Evolutionary conservation across 2,113 vertebrate species (phyloP).

Genomic region (Alethe diademata): DNA sequence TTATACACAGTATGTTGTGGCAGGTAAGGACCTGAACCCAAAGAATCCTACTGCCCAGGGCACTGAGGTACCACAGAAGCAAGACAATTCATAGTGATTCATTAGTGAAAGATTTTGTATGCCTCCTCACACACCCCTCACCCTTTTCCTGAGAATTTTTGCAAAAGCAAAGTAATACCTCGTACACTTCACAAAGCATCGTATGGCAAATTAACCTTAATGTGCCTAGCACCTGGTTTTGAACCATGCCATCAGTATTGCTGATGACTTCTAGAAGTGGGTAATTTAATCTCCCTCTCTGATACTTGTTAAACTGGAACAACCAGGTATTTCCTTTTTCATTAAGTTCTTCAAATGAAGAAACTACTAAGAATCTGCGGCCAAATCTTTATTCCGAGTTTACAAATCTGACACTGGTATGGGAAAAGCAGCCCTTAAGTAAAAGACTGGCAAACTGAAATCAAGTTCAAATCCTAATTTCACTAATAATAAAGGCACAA

Average conservation of each 20-base stretch:
- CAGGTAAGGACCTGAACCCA: not conserved
- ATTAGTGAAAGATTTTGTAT: not conserved
- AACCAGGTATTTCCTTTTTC: not conserved
- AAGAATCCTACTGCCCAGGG: fast-evolving
- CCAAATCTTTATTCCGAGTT: not conserved
- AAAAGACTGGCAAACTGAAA: not conserved
- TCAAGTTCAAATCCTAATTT: not conserved
- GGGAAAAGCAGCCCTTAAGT: not conserved
- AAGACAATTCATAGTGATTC: no score
- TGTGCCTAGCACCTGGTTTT: not conserved
- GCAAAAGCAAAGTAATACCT: not conserved
- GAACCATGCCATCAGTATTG: fast-evolving
- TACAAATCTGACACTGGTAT: not conserved
- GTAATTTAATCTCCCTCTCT: not conserved
- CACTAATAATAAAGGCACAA: not conserved
- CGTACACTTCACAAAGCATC: fast-evolving
- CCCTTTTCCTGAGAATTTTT: not conserved
- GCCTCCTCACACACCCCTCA: fast-evolving
- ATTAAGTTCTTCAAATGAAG: not conserved
- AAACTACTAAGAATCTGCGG: not conserved
- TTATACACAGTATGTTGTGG: fast-evolving
- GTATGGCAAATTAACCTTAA: not conserved
- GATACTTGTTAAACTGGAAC: not conserved
- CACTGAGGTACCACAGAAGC: not conserved
- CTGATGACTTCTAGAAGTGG: not conserved